Conservation (phyloP, 1,140 invertebrate genomes). For the Drosophila chauvacae region DNA sequence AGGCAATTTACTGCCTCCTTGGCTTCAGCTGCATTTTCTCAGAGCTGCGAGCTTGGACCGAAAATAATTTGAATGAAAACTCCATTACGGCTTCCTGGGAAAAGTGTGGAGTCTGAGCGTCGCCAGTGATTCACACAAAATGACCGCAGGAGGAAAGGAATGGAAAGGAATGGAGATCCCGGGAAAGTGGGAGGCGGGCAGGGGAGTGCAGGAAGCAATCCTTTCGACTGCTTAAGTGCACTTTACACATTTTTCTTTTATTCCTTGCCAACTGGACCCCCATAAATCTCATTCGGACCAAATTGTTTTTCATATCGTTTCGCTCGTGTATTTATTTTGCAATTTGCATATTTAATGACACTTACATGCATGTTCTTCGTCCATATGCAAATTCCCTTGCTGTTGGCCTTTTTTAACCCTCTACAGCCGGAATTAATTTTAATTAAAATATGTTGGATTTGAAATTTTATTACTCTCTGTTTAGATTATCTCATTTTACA, state of each 20-base stretch:
- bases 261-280: conserved; percentile 52
- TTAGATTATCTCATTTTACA: neutral
- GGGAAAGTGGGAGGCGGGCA: neutral
- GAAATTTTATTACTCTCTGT: too few relatives aligned
- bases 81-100: conserved; percentile 80
- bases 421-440: conserved; percentile 15
- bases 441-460: neutral
- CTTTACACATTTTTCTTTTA: conserved; percentile 77
- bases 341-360: conserved; percentile 82
- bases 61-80: conserved; percentile 84
- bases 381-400: conserved; percentile 36
- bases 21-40: conserved; percentile 35
- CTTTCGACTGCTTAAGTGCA: conserved; percentile 73
- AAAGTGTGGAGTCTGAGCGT: conserved; percentile 50
- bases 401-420: conserved; percentile 30
- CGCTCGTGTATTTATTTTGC: conserved; percentile 55
- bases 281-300: conserved; percentile 76
- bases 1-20: conserved; percentile 62
- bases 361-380: conserved; percentile 66
- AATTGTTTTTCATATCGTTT: conserved; percentile 69
- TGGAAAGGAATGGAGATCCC: neutral
- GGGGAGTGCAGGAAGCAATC: conserved; percentile 57
- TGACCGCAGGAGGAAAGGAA: conserved; percentile 50
- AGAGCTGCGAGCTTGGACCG: conserved; percentile 20
- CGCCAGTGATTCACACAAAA: conserved; percentile 61